phyloP scores from a whole-genome alignment of 2,797 vertebrate species.

The Sebastolobus altivelis region DNA sequence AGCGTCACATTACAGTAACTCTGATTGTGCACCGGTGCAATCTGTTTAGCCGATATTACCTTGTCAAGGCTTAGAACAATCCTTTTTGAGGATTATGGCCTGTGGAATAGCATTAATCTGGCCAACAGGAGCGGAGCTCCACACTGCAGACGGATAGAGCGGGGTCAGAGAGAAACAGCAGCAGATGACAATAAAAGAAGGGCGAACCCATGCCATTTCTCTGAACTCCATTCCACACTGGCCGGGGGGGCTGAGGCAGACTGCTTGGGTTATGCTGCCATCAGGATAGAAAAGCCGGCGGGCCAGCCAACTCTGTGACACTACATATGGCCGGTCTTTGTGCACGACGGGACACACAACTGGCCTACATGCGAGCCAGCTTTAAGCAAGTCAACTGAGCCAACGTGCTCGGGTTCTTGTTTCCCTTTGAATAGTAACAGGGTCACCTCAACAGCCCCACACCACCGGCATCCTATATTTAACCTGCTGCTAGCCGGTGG shows the following conservation, averaged over 20 bases:
- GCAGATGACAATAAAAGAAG: slow-evolving; percentile 41
- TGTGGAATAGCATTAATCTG: slow-evolving; percentile 78
- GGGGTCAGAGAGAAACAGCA: slow-evolving; percentile 55
- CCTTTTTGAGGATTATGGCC: slow-evolving; percentile 82
- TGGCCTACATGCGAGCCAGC: slow-evolving; percentile 44
- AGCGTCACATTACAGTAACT: slow-evolving; percentile 77
- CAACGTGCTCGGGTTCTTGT: slow-evolving; percentile 62
- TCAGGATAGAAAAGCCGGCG: slow-evolving; percentile 53
- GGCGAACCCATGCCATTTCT: slow-evolving; percentile 54
- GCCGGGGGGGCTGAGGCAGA: slow-evolving; percentile 46
- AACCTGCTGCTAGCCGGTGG: slow-evolving; percentile 61
- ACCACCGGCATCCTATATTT: slow-evolving; percentile 72
- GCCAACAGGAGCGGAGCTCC: slow-evolving; percentile 54
- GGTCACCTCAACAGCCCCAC: slow-evolving; percentile 67
- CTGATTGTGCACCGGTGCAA: slow-evolving; percentile 69
- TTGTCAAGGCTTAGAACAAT: slow-evolving; percentile 81
- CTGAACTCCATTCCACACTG: slow-evolving; percentile 50
- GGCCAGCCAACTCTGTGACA: slow-evolving; percentile 39
- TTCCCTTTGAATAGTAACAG: slow-evolving; percentile 79
- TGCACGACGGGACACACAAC: slow-evolving; percentile 46
- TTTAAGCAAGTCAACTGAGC: slow-evolving; percentile 36
- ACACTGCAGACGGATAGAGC: slow-evolving; percentile 30
- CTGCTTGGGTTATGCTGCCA: slow-evolving; percentile 55
- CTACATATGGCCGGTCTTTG: slow-evolving; percentile 46
- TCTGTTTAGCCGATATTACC: slow-evolving; percentile 82